phyloP scores from a whole-genome alignment of 2,113 vertebrate species.

The Anoura caudifer region DNA sequence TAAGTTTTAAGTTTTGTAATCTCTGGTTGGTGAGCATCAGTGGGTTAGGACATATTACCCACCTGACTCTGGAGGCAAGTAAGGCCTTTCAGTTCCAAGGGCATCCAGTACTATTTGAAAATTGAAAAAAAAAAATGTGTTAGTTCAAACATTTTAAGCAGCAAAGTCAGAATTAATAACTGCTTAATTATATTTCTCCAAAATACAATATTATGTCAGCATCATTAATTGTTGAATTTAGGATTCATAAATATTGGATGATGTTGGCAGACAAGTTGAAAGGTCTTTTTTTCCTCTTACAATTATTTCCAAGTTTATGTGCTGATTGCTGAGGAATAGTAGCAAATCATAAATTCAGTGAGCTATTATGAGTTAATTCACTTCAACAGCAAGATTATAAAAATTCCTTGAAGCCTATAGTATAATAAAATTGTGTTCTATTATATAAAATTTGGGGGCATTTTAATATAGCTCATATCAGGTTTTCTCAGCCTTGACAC shows the following conservation, averaged over 20 bases:
- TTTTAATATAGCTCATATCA: background rate
- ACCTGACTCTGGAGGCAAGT: background rate
- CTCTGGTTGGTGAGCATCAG: background rate
- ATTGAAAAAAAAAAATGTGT: background rate
- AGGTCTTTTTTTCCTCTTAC: background rate
- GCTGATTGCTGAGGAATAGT: background rate
- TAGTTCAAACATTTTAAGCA: background rate
- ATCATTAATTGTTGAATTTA: constrained; percentile 44
- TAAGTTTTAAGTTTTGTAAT: background rate
- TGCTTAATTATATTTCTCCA: constrained; percentile 26
- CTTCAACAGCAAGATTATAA: background rate
- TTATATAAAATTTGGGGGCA: background rate
- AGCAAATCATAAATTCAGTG: background rate
- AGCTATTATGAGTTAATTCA: constrained; percentile 25
- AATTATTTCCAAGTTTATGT: background rate
- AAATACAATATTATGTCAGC: constrained; percentile 30
- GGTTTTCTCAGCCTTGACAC: background rate
- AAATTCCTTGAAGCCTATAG: background rate
- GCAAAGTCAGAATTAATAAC: constrained; percentile 52
- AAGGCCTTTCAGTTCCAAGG: background rate
- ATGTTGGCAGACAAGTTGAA: background rate
- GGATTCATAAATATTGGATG: constrained; percentile 48
- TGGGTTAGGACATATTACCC: background rate
- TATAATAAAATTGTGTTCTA: background rate
- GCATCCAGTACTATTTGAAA: background rate